Base-by-base conservation (phyloP, 2,113 vertebrate species). In the Boleophthalmus pectinirostris region DNA sequence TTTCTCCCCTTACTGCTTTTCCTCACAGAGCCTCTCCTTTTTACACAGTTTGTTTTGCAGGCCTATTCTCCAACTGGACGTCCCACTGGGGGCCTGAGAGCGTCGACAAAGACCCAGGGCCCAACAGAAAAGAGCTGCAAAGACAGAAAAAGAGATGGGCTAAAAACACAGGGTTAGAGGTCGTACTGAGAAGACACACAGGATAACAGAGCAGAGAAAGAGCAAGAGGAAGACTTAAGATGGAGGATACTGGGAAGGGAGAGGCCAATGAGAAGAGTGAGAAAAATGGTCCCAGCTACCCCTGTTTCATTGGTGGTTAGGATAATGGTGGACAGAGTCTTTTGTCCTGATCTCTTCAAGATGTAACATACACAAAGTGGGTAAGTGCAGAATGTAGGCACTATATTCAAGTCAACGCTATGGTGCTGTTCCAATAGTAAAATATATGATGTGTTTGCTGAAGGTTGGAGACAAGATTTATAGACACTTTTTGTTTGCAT, bases 141-240 rank as follows among this genome's bases (percentile, higher is more conserved):
- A 70, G 69, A 72, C 73, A 83, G 82, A 85, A 87, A 43, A 77
- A 73, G 75, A 73, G 33, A 80, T 18, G 78, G 73, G 75, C 78
- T 69, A 72, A 85, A 90, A 85, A 85, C 74, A 85, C 63, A 89
- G 81, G 88, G 87, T 85, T 80, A 90, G 84, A 87, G 90, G 90
- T 91, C 84, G 74, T 54, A 21, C 35, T 3, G 35, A 61, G 83
- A 70, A 56, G 68, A 76, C 64, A 85, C 38, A 45, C 33, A 65
- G 63, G 85, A 88, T 84, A 85, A 72, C 70, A 67, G 61, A 53
- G 73, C 54, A 35, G 82, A 85, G 80, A 85, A 75, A 76, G 81
- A 82, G 81, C 18, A 24, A 80, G 74, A 75, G 56, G 72, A 68
- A 74, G 82, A 83, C 78, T 87, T 81, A 69, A 75, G 80, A 72